Conservation (phyloP, 2,113 vertebrate species). For the Ailuropoda melanoleuca region DNA sequence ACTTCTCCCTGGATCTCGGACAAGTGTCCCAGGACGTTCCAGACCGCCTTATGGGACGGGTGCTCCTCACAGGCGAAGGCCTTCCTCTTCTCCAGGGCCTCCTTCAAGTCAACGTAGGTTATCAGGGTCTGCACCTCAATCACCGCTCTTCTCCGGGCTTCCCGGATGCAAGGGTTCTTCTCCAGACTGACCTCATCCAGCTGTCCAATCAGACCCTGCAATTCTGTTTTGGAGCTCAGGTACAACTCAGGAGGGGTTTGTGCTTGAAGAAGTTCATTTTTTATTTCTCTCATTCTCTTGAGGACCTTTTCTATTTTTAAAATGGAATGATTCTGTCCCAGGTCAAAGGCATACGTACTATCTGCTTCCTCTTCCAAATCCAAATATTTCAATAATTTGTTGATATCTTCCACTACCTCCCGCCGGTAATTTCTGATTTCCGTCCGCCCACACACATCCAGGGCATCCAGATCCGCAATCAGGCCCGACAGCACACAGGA, state of each 20-base stretch:
- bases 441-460: slow-evolving; percentile 92
- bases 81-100: slow-evolving; percentile 87
- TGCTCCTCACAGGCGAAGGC: slow-evolving; percentile 83
- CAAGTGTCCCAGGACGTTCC: slow-evolving; percentile 91
- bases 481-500: slow-evolving; percentile 95
- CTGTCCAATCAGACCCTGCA: slow-evolving; percentile 92
- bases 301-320: slow-evolving; percentile 94
- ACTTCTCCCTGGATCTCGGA: slow-evolving; percentile 95
- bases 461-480: slow-evolving; percentile 94
- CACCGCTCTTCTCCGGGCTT: slow-evolving; percentile 94
- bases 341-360: slow-evolving; percentile 90
- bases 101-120: slow-evolving; percentile 93
- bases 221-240: slow-evolving; percentile 91
- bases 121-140: slow-evolving; percentile 95
- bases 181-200: slow-evolving; percentile 95
- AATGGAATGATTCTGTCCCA: slow-evolving; percentile 95
- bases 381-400: slow-evolving; percentile 93
- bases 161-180: slow-evolving; percentile 96
- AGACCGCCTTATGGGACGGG: slow-evolving; percentile 89
- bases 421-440: slow-evolving; percentile 96
- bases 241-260: slow-evolving; percentile 87
- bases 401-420: slow-evolving; percentile 97
- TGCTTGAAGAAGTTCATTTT: slow-evolving; percentile 88
- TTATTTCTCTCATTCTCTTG: slow-evolving; percentile 89
- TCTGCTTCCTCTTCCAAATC: slow-evolving; percentile 96